Evolutionary conservation across 2,113 vertebrate genomes (phyloP), one percentile per base, ranked within the genome.

Genomic region (Abramis brama): DNA sequence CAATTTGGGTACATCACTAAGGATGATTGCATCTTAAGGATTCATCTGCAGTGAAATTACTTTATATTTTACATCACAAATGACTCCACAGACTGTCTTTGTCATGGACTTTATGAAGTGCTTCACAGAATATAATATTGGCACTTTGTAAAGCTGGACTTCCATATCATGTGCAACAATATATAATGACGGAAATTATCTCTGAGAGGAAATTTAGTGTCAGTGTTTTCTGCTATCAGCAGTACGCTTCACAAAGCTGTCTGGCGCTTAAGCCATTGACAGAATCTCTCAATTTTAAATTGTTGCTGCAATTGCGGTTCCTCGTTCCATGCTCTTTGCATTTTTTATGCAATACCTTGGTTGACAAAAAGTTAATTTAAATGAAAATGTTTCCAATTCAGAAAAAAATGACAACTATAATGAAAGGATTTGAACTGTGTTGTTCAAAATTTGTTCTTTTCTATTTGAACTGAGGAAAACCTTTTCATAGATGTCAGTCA

Each of bases 31-130:
- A 15, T 52, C 50, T 50, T 50, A 15, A 52, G 55, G 36, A 76
- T 47, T 30, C 19, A 30, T 45, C 4, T 23, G 30, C 0, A 19
- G 19, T 43, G 4, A 71, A 73, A 47, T 62, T 59, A 59, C 36
- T 59, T 59, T 2, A n/a, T 10, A n/a, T 43, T 43, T n/a, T 62
- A 43, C 11, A 79, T 60, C n/a, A 8, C n/a, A 50, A 59, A 43
- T 79, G 30, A 79, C 57, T 62, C 23, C 55, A 45, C 2, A 43
- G 55, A 59, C 76, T 79, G 45, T 79, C 12, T 43, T 79, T 25
- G 71, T 74, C 12, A 43, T 57, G 21, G 77, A 23, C 77, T 79
- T 60, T 62, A 25, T 79, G 78, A 79, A 79, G 23, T 17, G 12
- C 57, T 39, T 60, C 15, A 43, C 12, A 62, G 52, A 79, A 33